Evolutionary conservation across 2,888 invertebrate genomes (phyloP), one percentile per base, ranked within the genome.

Genomic region (Nasonovia ribisnigri): DNA sequence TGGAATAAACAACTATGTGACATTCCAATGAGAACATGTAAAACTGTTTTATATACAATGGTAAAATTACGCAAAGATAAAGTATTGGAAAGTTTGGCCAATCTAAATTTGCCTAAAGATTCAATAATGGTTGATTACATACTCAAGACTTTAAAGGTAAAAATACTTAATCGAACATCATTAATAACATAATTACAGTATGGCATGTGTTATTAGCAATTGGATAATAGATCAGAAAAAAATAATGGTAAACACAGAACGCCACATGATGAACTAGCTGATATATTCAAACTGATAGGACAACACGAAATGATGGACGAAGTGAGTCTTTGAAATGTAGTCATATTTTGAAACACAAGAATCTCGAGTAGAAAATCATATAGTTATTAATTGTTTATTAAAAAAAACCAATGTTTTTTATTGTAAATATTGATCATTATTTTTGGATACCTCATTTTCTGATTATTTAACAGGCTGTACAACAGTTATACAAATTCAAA

Each of bases 31-130:
- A 95, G 96, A 95, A 99, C 99, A 29, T 97, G 99, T 91, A 99
- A 99, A 96, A 99, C 99, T 0, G 97, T 99, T 95, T 97, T 99
- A 92, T 99, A 99, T 96, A 97, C 98, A 92, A 97, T 99, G 96
- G 98, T 98, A 94, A 98, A 98, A 96, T 97, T 98, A 95, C 98
- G 98, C 95, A 99, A 99, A 5, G 97, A 97, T 94, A 97, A 97
- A 92, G 96, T 98, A 92, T 97, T 97, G 46, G 97, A 97, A 95
- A 97, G 98, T 96, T 97, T 97, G 0, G 97, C 97, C 95, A 95
- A 96, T 84, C 95, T 95, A 51, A 95, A 96, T 94, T 96, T 96
- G 77, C 96, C 96, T 43, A 95, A 96, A 90, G 97, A 98, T 95
- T 98, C 99, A 0, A 99, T 99, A 96, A 96, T 99, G 86, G 98